Evolutionary conservation across 2,113 vertebrate genomes (phyloP), one percentile per base, ranked within the genome.

Genomic region (Siphamia tubifer): DNA sequence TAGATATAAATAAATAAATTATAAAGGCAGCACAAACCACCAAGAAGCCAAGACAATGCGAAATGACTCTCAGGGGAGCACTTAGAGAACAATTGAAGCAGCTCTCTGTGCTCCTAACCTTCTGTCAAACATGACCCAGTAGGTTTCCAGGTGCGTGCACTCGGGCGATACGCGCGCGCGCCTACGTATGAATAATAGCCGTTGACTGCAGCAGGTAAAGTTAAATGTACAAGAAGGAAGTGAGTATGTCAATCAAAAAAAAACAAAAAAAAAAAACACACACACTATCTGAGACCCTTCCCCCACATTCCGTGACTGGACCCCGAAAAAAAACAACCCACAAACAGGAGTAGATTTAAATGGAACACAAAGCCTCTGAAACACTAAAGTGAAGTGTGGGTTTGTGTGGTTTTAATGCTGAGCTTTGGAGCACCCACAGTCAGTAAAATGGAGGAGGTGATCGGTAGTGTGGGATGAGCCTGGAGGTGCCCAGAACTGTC

Each of bases 361-460:
- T 27, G 16, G 16, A 45, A 36, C 21, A 11, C 12, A 15, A 35
- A 48, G 4, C 24, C 31, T 23, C 38, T 30, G 27, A 66, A 72
- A 65, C 35, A 48, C 32, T 20, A 19, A 30, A 20, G 24, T 49
- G 34, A 66, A 74, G 69, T 84, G 79, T 74, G 70, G 56, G 68
- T 68, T 70, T 63, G 39, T 38, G 51, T 27, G 32, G 27, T 25
- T 31, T 21, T 23, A 51, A 74, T 51, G 64, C 35, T 51, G 11
- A 52, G 43, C 55, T 72, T 19, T 54, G 17, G 72, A 83, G 76
- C 75, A 62, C 55, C 64, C 49, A 52, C 65, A 58, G 68, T 65
- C 61, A 71, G 38, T 78, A 85, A 85, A 81, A 88, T 81, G 82
- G 82, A 81, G 82, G 82, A 79, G 82, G 79, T 79, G 61, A 71